These are phyloP conservation scores for Physella acuta DNA, from an alignment of 1,140 invertebrate genomes.

Conservation along the genomic window DNA sequence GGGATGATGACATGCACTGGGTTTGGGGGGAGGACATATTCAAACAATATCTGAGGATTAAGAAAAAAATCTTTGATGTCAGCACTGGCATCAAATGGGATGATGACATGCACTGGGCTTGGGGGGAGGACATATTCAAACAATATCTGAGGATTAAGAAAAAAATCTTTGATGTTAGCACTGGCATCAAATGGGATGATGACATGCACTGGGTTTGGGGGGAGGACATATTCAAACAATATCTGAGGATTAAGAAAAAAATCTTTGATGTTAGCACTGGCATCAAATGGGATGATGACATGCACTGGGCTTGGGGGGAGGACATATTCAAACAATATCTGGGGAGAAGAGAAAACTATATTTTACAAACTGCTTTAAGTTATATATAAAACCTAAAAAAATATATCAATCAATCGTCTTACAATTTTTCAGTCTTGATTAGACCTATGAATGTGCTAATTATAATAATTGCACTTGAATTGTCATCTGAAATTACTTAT, in stretches of 20 bases:
- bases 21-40: conserved; percentile 26
- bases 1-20: conserved; percentile 29
- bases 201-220: conserved; percentile 27
- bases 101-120: conserved; percentile 28
- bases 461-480: background rate
- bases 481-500: background rate
- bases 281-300: conserved; percentile 29
- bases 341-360: background rate
- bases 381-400: too few relatives aligned
- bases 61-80: conserved; percentile 3
- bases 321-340: conserved; percentile 32
- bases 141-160: conserved; percentile 22
- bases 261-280: conserved; percentile 7
- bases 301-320: conserved; percentile 28
- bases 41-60: conserved; percentile 29
- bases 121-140: conserved; percentile 29
- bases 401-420: too few relatives aligned
- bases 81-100: conserved; percentile 25
- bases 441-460: background rate
- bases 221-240: conserved; percentile 31
- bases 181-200: conserved; percentile 28
- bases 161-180: conserved; percentile 3
- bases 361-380: too few relatives aligned
- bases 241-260: conserved; percentile 14
- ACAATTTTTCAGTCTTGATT: too few relatives aligned